Conservation (phyloP, 2,888 invertebrate species). For the Polydrusus pterygomalis region DNA sequence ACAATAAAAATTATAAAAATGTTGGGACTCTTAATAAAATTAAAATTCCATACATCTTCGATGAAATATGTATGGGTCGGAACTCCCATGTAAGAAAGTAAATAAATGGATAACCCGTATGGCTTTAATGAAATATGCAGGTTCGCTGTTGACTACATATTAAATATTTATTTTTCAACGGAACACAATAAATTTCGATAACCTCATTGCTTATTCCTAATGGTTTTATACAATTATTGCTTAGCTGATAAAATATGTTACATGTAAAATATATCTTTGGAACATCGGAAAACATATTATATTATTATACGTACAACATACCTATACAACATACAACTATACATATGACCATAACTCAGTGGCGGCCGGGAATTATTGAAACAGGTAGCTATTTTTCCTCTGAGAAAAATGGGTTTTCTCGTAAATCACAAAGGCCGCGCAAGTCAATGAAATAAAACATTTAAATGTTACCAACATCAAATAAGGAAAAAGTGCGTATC, state of each 20-base stretch:
- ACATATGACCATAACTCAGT: too few species aligned
- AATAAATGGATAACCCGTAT: constrained; percentile 47
- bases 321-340: too few species aligned
- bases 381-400: too few species aligned
- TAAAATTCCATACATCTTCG: constrained; percentile 25
- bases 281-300: not conserved
- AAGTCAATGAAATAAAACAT: too few species aligned
- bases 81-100: constrained; percentile 32
- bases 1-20: not conserved
- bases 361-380: too few species aligned
- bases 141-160: constrained; percentile 30
- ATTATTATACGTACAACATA: not conserved
- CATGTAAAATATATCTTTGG: not conserved
- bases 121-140: constrained; percentile 43
- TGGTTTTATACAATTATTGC: constrained; percentile 9
- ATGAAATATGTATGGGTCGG: constrained; percentile 22
- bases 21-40: constrained; percentile 12
- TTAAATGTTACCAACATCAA: too few species aligned
- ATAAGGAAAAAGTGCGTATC: too few species aligned
- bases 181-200: constrained; percentile 22
- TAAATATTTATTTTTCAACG: constrained; percentile 39
- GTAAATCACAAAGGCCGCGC: too few species aligned
- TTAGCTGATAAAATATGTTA: constrained; percentile 1
- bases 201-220: constrained; percentile 16
- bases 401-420: too few species aligned